Evolutionary conservation across 2,888 invertebrate genomes (phyloP), one percentile per base, ranked within the genome.

Genomic region (Aspidiotus rigidus): DNA sequence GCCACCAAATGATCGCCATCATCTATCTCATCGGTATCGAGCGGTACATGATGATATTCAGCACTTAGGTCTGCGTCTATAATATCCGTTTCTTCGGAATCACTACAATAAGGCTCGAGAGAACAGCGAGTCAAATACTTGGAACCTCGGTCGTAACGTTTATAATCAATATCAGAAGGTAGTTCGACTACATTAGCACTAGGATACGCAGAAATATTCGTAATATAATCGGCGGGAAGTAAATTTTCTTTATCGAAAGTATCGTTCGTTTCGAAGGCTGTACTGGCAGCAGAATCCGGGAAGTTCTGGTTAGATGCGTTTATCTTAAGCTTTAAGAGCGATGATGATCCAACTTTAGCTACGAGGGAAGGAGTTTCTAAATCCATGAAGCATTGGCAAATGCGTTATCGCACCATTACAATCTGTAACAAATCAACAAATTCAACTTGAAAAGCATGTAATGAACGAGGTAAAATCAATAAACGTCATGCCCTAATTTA

Each of bases 301-400:
- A 55, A 64, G 39, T 57, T 53, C 15, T 41, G 67, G 15, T 49
- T 42, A 28, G 28, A 28, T 10, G 42, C 41, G 44, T 56, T 28
- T 28, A 54, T 8, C 40, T 56, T 44, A 15, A 54, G 16, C n/a
- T 49, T 39, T 7, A 67, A 17, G n/a, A 67, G 49, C 28, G 63
- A 63, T 49, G 56, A 49, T 15, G 67, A 17, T 44, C 56, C 60
- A 53, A 67, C 67, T 53, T 67, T 59, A 60, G 67, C 67, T 60
- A 67, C 67, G 40, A 67, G 67, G 28, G 67, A 56, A 28, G 67
- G 53, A 10, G 67, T 60, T 44, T 39, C 67, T 49, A 67, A 67
- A 67, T 67, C 67, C 67, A 67, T 67, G 59, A 67, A 67, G 67
- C 67, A 67, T 67, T 67, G 56, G 67, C 44, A 8, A 60, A 59